phyloP scores from a whole-genome alignment of 1,140 invertebrate genomes.

The Lamellibrachia luymesi region DNA sequence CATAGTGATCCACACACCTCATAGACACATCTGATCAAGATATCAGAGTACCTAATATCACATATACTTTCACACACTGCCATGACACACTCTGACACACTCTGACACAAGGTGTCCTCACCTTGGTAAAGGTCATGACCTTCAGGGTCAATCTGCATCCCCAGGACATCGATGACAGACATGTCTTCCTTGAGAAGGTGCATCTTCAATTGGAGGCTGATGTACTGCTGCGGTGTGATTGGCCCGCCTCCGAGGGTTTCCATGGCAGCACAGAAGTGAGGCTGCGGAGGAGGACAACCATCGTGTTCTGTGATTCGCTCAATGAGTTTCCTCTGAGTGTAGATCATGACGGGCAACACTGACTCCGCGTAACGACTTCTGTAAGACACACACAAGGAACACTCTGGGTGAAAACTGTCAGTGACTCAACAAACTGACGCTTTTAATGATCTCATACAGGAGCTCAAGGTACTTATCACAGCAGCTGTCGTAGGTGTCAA shows the following conservation, averaged over 20 bases:
- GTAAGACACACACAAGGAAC: slow-evolving; percentile 28
- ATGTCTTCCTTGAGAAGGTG: not conserved
- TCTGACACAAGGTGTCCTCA: slow-evolving; percentile 27
- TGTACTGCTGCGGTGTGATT: slow-evolving; percentile 47
- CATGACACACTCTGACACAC: slow-evolving; percentile 6
- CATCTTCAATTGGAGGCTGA: slow-evolving; percentile 9
- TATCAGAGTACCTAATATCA: no score
- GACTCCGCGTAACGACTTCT: slow-evolving; percentile 54
- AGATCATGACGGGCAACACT: slow-evolving; percentile 49
- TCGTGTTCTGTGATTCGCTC: slow-evolving; percentile 36
- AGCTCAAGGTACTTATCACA: not conserved
- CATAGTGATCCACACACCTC: no score
- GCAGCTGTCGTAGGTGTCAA: not conserved
- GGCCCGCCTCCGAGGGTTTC: slow-evolving; percentile 23
- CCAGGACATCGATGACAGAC: slow-evolving; percentile 32
- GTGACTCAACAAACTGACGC: no score
- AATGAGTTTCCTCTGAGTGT: slow-evolving; percentile 51
- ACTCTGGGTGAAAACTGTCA: no score
- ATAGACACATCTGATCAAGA: no score
- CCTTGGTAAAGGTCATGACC: slow-evolving; percentile 46
- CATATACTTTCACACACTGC: no score
- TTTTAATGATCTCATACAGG: not conserved
- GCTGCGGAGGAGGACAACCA: slow-evolving; percentile 43
- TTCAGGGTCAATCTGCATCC: slow-evolving; percentile 46
- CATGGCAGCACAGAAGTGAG: slow-evolving; percentile 43